Percentiles rank a stretch among this genome's conserved stretches.
Evolutionary conservation across 2,113 vertebrate species (phyloP).

Genomic region (Paramisgurnus dabryanus): DNA sequence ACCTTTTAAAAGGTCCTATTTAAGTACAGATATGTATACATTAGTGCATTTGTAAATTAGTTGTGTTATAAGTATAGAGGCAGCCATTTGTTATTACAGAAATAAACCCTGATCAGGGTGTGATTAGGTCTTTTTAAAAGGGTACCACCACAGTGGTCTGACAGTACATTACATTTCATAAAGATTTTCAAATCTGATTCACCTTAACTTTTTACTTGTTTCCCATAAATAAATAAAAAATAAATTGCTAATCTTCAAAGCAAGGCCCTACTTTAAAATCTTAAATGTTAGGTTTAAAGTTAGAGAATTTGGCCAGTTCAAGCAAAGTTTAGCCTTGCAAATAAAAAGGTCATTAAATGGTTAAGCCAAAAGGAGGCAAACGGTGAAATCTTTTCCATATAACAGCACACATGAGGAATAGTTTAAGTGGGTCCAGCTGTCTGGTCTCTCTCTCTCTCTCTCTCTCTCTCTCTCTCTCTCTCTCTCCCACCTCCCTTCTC

Average conservation of each 20-base stretch:
- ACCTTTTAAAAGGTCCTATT: no score
- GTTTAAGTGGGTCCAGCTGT: constrained; percentile 77
- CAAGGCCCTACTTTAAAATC: background rate
- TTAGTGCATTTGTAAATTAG: no score
- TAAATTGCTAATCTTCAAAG: background rate
- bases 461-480: constrained; percentile 45
- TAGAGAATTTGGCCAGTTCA: background rate
- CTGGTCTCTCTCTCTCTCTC: constrained; percentile 60
- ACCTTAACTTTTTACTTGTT: no score
- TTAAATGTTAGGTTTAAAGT: background rate
- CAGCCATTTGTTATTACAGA: no score
- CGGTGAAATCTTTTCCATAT: constrained; percentile 76
- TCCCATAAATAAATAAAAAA: no score
- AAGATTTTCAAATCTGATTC: no score
- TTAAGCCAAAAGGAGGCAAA: constrained; percentile 66
- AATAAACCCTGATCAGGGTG: no score
- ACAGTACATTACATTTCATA: no score
- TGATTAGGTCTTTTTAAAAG: no score
- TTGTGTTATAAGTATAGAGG: no score
- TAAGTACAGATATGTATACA: no score
- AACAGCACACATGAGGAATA: constrained; percentile 76
- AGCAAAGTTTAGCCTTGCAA: background rate
- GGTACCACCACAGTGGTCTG: no score
- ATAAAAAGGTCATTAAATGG: constrained; percentile 56
- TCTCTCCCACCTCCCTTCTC: constrained; percentile 33